Percentiles rank a stretch among this genome's conserved stretches.
phyloP scores from a whole-genome alignment of 2,888 invertebrate species.

The Pristionchus arcanus region DNA sequence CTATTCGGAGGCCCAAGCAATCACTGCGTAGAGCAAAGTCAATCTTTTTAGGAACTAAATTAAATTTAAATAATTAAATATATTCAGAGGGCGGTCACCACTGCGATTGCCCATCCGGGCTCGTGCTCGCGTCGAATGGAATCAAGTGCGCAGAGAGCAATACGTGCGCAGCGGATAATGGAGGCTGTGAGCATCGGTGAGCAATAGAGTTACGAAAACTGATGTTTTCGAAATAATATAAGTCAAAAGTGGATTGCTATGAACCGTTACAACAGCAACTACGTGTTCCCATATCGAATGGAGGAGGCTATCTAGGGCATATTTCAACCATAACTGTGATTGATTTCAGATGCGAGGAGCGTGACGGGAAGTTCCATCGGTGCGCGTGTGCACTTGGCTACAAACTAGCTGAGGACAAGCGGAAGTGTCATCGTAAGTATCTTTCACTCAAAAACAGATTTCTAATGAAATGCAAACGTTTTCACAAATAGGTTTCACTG shows the following conservation, averaged over 20 bases:
- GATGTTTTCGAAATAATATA: no score
- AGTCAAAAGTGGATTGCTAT: no score
- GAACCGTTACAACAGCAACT: no score
- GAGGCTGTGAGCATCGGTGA: constrained; percentile 83
- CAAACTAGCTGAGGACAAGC: constrained; percentile 83
- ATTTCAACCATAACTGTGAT: background rate
- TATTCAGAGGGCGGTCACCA: constrained; percentile 39
- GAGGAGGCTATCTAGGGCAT: no score
- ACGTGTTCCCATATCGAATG: no score
- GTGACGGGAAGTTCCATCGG: constrained; percentile 82
- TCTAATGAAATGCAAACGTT: no score
- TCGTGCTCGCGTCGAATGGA: constrained; percentile 86
- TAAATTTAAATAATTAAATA: no score
- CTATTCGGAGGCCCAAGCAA: no score
- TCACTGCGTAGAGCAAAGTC: no score
- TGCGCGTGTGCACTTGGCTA: constrained; percentile 89
- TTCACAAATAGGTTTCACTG: constrained; percentile 1
- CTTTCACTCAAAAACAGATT: background rate
- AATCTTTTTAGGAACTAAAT: no score
- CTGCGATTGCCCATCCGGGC: constrained; percentile 85
- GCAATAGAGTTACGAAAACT: background rate
- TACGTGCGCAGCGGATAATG: constrained; percentile 86
- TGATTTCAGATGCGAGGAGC: constrained; percentile 81
- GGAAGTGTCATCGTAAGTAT: constrained; percentile 63
- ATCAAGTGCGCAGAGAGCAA: constrained; percentile 87